These are phyloP conservation scores for Willisornis vidua DNA, from an alignment of 2,113 vertebrate genomes.

Conservation along the genomic window DNA sequence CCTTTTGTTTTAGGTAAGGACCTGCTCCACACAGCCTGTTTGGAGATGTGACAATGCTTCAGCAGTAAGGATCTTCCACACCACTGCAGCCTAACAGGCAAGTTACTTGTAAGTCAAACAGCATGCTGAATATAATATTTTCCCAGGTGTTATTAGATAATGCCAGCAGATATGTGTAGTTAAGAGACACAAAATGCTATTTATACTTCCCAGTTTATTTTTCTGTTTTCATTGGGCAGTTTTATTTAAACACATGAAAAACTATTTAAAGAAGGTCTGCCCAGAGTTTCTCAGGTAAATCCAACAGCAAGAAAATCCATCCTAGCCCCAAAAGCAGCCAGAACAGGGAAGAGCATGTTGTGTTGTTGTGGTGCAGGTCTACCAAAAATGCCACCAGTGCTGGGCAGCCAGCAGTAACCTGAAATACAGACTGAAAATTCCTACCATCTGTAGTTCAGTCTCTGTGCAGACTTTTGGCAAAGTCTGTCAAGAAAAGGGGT, in stretches of 20 bases:
- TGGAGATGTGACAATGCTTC: neutral
- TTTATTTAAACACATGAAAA: neutral
- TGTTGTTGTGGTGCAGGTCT: neutral
- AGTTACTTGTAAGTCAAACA: neutral
- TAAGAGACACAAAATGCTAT: neutral
- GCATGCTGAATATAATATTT: neutral
- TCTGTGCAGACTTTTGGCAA: neutral
- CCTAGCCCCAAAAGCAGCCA: neutral
- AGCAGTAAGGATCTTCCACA: neutral
- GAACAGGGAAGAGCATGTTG: fast-evolving
- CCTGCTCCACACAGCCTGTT: neutral
- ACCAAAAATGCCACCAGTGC: fast-evolving
- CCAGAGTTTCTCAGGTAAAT: neutral
- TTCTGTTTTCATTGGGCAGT: fast-evolving
- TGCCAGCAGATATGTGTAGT: fast-evolving
- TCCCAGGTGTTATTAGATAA: neutral
- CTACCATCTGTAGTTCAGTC: neutral
- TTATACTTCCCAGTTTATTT: neutral
- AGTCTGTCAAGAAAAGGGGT: neutral
- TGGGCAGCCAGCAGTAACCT: neutral
- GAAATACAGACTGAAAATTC: neutral
- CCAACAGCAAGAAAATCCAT: neutral
- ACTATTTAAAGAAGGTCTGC: neutral
- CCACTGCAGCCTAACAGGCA: neutral
- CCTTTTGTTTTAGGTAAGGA: neutral